Base-by-base conservation (phyloP, 2,113 vertebrate species). In the Tamias sibiricus region DNA sequence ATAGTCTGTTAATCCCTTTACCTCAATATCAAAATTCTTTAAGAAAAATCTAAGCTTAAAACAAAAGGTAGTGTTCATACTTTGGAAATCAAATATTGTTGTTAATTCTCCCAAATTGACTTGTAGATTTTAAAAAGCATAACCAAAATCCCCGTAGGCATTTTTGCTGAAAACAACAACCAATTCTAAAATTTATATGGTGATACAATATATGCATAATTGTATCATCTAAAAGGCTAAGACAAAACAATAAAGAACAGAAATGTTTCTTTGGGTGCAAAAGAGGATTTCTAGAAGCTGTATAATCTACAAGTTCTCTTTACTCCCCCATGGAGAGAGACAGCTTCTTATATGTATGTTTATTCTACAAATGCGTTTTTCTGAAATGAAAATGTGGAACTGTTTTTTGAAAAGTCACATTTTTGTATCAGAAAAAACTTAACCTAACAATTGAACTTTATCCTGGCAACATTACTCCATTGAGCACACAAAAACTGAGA, bases 121-220 rank as follows among this genome's bases (percentile, higher is more conserved):
- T 49, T 82, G n/a, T 59, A 37, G 19, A 37, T 80, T 88, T 8
- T 49, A 87, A 91, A 40, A 88, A 62, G 52, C 57, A n/a, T 83
- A 72, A 19, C 2, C 4, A 42, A 79, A 85, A 30, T 72, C 6
- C n/a, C 28, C 47, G 1, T 7, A 30, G 24, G 5, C 8, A 28
- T 62, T 62, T 84, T 87, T 40, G 42, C 32, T 30, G 12, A 81
- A 59, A 54, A n/a, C 14, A 62, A 35, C 1, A 59, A 3, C 6
- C 30, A 22, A 14, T 47, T 54, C 22, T 76, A 76, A 59, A 82
- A 57, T 49, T 40, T 79, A 35, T 42, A 26, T 12, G 16, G 5
- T 47, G 42, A 54, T 8, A 3, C 37, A 87, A 40, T 62, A 1
- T 52, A 24, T 16, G 1, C 1, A 24, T 83, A 54, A 87, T 22